Percentiles rank a stretch among this genome's conserved stretches.
Conservation (phyloP, 1,140 invertebrate species). For the Leptinotarsa undecemlineata region DNA sequence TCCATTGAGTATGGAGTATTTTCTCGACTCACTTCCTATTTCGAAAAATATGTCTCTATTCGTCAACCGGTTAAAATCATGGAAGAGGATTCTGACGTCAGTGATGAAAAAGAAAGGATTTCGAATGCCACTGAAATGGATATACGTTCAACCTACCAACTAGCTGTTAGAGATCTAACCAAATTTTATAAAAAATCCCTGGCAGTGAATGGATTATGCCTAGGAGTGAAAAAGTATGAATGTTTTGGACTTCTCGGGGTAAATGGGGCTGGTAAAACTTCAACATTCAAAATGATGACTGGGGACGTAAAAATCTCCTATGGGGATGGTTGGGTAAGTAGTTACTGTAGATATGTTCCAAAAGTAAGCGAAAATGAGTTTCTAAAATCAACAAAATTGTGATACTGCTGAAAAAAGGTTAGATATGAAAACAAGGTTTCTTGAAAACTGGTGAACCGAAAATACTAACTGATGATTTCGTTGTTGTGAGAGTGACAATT, state of each 20-base stretch:
- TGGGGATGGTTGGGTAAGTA: constrained; percentile 48
- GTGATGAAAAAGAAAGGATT: constrained; percentile 54
- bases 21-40: constrained; percentile 51
- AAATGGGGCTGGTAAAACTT: constrained; percentile 80
- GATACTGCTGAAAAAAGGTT: too few species aligned
- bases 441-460: too few species aligned
- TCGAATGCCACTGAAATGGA: constrained; percentile 37
- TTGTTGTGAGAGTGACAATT: too few species aligned
- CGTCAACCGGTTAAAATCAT: constrained; percentile 27
- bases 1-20: constrained; percentile 58
- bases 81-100: constrained; percentile 58
- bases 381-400: too few species aligned
- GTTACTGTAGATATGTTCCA: too few species aligned
- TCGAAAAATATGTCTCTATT: constrained; percentile 13
- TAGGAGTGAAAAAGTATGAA: constrained; percentile 66
- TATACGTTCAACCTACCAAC: constrained; percentile 48
- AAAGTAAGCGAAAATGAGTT: too few species aligned
- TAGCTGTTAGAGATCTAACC: constrained; percentile 61
- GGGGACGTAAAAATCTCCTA: constrained; percentile 69
- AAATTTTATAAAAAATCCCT: constrained; percentile 72
- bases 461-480: too few species aligned
- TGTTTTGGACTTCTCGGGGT: constrained; percentile 90
- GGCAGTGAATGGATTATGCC: constrained; percentile 74
- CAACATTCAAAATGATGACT: constrained; percentile 88
- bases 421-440: too few species aligned